A percentile compares a stretch with the other conserved stretches of the same genome.
Evolutionary conservation across 1,140 invertebrate genomes (phyloP).

Genomic region (Sweltsa coloradensis): DNA sequence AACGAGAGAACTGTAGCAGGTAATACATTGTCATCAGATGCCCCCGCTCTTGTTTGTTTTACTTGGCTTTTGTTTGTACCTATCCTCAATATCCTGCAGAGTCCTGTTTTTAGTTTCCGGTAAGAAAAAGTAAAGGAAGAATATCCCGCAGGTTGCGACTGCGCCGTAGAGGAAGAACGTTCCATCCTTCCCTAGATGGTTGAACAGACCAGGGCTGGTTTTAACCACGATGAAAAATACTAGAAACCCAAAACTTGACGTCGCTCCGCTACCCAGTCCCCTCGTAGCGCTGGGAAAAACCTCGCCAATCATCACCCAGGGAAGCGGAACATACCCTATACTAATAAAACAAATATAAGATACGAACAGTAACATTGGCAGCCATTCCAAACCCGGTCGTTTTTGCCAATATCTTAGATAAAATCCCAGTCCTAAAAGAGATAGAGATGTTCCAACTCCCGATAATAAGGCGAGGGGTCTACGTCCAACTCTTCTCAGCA

Average conservation of each 20-base stretch:
- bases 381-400: constrained; percentile 30
- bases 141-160: constrained; percentile 46
- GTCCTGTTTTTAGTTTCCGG: constrained; percentile 71
- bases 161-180: constrained; percentile 56
- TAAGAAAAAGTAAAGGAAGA: constrained; percentile 49
- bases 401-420: constrained; percentile 17
- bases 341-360: constrained; percentile 41
- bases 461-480: constrained; percentile 42
- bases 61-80: no score
- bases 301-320: constrained; percentile 57
- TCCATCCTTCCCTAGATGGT: constrained; percentile 38
- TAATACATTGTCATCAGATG: no score
- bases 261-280: constrained; percentile 45
- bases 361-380: constrained; percentile 37
- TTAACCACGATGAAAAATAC: constrained; percentile 59
- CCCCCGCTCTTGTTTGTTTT: no score
- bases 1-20: no score
- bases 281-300: constrained; percentile 41
- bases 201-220: constrained; percentile 46
- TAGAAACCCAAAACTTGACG: constrained; percentile 47
- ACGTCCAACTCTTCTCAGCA: constrained; percentile 42
- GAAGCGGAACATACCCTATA: constrained; percentile 46
- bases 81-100: constrained; percentile 62
- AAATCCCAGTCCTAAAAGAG: constrained; percentile 34
- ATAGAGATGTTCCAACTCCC: constrained; percentile 37